Base-by-base conservation (phyloP, 2,888 invertebrate genomes). In the Agonopterix subpropinquella region DNA sequence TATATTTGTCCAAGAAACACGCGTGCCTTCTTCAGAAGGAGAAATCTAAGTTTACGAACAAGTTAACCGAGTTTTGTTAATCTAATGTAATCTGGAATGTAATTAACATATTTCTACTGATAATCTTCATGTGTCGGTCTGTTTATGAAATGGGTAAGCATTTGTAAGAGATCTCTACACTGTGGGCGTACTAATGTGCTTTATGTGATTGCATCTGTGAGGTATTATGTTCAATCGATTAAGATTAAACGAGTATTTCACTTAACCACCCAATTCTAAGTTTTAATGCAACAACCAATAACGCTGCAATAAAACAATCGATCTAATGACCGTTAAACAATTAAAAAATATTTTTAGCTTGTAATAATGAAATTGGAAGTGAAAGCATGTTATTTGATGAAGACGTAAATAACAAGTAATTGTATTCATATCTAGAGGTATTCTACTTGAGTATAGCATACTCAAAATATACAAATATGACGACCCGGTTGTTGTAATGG, bases 151-250 rank as follows among this genome's bases (percentile, higher is more conserved):
- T 53, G 52, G 50, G 36, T 50, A 47, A 51, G 52, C 47, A 49
- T 50, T 50, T 57, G 58, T 58, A 57, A 61, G 47, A 48, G 59
- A 59, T 58, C 63, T 59, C 11, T 10, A 8, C 39, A 8, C 39
- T 41, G 61, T 65, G 58, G 64, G 65, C 52, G 70, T 62, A 53
- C 54, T 51, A 58, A 56, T 48, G 52, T 56, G 52, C 47, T 61
- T 61, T 62, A 64, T 61, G 61, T 59, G 64, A 64, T 62, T 57
- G 52, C 55, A 62, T 61, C 52, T 53, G 53, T 54, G 56, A 46
- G 43, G 49, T 62, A 63, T 55, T 54, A 57, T 59, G 56, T 55
- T 52, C 59, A 62, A 64, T 69, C 65, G 65, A 67, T 59, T 64
- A 49, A 61, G 55, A 62, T 69, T 64, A 48, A 47, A 41, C 36